Percentiles rank a stretch among this genome's conserved stretches.
These are phyloP conservation scores for Xylophagus ater DNA, from an alignment of 2,888 invertebrate genomes.

Conservation along the genomic window DNA sequence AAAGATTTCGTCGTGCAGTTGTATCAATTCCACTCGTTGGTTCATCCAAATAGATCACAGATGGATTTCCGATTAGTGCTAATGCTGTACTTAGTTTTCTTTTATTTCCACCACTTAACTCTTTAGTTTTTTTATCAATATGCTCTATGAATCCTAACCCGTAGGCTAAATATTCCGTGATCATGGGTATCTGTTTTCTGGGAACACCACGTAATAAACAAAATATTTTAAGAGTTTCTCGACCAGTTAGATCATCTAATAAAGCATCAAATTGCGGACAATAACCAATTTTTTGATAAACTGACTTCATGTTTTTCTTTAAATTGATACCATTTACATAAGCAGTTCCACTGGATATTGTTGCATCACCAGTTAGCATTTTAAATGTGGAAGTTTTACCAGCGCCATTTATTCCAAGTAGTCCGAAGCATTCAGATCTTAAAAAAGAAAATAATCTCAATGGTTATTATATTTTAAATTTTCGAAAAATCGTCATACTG, in stretches of 20 bases:
- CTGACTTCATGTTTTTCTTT: slow-evolving; percentile 43
- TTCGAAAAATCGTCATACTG: slow-evolving; percentile 44
- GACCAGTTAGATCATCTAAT: slow-evolving; percentile 58
- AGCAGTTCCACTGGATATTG: slow-evolving; percentile 57
- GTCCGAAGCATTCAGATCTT: slow-evolving; percentile 68
- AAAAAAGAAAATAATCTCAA: too few relatives aligned
- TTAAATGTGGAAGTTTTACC: slow-evolving; percentile 84
- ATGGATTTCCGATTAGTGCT: slow-evolving; percentile 56
- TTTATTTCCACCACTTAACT: slow-evolving; percentile 63
- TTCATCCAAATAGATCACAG: slow-evolving; percentile 58
- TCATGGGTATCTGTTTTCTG: slow-evolving; percentile 30
- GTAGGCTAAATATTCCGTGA: slow-evolving; percentile 38
- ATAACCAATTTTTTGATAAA: slow-evolving; percentile 54
- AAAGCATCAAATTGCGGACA: slow-evolving; percentile 69
- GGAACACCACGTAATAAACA: slow-evolving; percentile 52
- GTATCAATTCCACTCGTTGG: slow-evolving; percentile 49
- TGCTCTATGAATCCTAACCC: slow-evolving; percentile 51
- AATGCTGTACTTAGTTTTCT: slow-evolving; percentile 62
- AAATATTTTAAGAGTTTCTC: slow-evolving; percentile 56
- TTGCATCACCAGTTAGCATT: slow-evolving; percentile 78
- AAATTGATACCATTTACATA: slow-evolving; percentile 50
- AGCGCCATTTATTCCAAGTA: slow-evolving; percentile 76
- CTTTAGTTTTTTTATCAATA: slow-evolving; percentile 47
- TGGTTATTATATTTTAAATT: slow-evolving; percentile 29
- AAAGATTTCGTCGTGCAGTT: slow-evolving; percentile 53